Evolutionary conservation across 2,113 vertebrate genomes (phyloP), one percentile per base, ranked within the genome.

Genomic region (Lepus americanus): DNA sequence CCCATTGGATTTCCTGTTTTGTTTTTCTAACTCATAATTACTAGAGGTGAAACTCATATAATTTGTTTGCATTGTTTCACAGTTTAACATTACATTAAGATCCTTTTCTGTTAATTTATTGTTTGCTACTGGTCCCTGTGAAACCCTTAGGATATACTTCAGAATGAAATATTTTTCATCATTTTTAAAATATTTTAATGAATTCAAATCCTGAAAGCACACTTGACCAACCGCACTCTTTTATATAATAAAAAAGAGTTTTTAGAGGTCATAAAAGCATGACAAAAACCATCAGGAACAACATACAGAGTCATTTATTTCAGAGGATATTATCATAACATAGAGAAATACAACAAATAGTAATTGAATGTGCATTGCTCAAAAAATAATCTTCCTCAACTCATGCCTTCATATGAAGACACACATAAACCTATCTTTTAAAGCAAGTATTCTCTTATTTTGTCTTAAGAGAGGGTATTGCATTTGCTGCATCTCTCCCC

Each of bases 141-240:
- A 94, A 94, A 72, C 92, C 86, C 90, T 96, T 95, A 95, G 96
- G 93, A 97, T 73, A 96, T 51, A 74, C 74, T 97, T 98, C 72
- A 96, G 97, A 98, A 97, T 96, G 69, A 96, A 95, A 95, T 73
- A 76, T n/a, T 96, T 97, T 96, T 74, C 49, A 61, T 20, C 2
- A 69, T n/a, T 92, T 82, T 97, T 98, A 97, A 96, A 98, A 96
- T 95, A 97, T 94, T 98, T 96, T 97, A 95, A 97, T 96, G 78
- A 97, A 87, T 90, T 92, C 94, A 88, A 2, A 55, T 53, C 6
- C 89, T 92, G n/a, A 97, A 90, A 97, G 64, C 80, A 63, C 49
- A 94, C 93, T 29, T 89, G 81, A 96, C 96, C 95, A 98, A 64
- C 27, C 96, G 90, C 63, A 93, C 25, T 94, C 64, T 82, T 89